Conservation (phyloP, 2,797 vertebrate genomes). For the Huso huso region DNA sequence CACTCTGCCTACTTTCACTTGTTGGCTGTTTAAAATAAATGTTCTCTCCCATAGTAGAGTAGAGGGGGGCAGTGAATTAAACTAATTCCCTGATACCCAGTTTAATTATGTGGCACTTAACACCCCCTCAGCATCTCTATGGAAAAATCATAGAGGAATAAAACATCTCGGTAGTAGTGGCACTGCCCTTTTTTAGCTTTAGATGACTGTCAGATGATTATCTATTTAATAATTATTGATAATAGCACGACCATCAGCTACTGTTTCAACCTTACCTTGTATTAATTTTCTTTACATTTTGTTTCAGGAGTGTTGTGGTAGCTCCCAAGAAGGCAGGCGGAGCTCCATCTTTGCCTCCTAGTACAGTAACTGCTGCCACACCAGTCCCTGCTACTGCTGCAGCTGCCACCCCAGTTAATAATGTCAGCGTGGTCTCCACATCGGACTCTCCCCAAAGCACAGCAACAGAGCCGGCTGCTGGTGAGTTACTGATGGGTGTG, state of each 20-base stretch:
- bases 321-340: conserved; percentile 71
- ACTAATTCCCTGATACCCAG: too few species aligned
- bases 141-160: too few species aligned
- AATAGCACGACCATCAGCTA: conserved; percentile 12
- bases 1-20: too few species aligned
- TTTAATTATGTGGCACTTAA: too few species aligned
- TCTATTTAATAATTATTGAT: too few species aligned
- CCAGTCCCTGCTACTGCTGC: conserved; percentile 32
- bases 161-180: too few species aligned
- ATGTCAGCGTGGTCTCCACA: conserved; percentile 83
- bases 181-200: too few species aligned
- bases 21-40: too few species aligned
- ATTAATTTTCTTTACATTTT: conserved; percentile 18
- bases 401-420: conserved; percentile 51
- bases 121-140: too few species aligned
- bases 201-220: too few species aligned
- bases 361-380: conserved; percentile 21
- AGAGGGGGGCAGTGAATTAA: too few species aligned
- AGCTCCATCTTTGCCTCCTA: conserved; percentile 41
- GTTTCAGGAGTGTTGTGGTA: conserved; percentile 79
- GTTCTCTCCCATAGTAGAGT: too few species aligned
- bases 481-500: conserved; percentile 47
- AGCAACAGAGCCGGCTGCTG: conserved; percentile 56
- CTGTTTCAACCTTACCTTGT: conserved; percentile 2
- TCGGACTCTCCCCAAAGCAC: conserved; percentile 57